Base-by-base conservation (phyloP, 2,888 invertebrate species). In the Pasiphila rectangulata region DNA sequence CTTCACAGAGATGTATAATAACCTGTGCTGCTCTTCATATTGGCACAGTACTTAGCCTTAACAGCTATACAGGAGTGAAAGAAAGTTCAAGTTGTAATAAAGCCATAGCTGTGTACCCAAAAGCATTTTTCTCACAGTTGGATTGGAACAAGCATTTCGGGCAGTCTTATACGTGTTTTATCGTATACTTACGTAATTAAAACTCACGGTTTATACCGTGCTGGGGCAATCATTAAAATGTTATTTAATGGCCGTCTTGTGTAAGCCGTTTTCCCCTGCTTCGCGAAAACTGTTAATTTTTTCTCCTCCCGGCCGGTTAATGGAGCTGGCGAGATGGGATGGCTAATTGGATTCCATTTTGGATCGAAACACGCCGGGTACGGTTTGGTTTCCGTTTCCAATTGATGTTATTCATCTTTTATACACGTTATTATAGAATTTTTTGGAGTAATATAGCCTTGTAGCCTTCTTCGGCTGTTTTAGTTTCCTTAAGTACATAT, bases 291-390 rank as follows among this genome's bases (percentile, higher is more conserved):
- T 46, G 64, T 64, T 63, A 60, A 65, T 62, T 64, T 62, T 68
- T 71, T 70, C 71, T 70, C 64, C 25, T 7, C 23, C 36, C 70
- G 74, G 67, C 58, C 69, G 63, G 67, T 71, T 78, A 80, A 79
- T 81, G 75, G 80, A 77, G 72, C 71, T 65, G 65, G 60, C 67
- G 75, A 75, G 78, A 76, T 79, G 76, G 70, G 72, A 72, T 70
- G 68, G 75, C 73, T 83, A 84, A 84, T 84, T 84, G 85, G 83
- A 82, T 80, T 77, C 75, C 71, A 76, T 77, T 81, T 78, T 74
- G 82, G 79, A 76, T 79, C 74, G 76, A 75, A 73, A 76, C 71
- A 70, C 69, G 67, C 51, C 65, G 61, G 60, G 63, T 58, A 60
- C 64, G 66, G 65, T 59, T 67, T 61, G 67, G 72, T 75, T 76